Evolutionary conservation across 2,797 vertebrate genomes (phyloP), one percentile per base, ranked within the genome.

Genomic region (Acanthurus lineatus): DNA sequence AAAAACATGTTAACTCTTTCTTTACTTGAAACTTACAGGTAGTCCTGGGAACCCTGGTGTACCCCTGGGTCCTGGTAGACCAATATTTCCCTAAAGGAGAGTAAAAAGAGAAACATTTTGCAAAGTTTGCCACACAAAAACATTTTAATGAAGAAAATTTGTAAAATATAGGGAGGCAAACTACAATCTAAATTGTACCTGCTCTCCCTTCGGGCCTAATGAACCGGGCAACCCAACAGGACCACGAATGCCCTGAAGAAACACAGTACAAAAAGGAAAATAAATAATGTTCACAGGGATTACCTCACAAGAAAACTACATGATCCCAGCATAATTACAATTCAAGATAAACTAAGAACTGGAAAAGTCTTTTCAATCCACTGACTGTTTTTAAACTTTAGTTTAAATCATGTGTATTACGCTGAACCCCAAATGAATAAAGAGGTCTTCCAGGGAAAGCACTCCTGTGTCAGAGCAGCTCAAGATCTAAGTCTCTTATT

Each of bases 21-120:
- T 35, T 35, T 35, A 19, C 38, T 25, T 32, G 4, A 53, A 40
- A 93, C 96, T 94, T 93, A 97, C 97, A 61, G 86, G 95, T 11
- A 89, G 66, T 53, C 97, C 97, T 0, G 95, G 95, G 65, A 91
- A 83, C 16, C 97, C 97, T 1, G 89, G 63, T 5, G 61, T 54
- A 6, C 97, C 97, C 70, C 78, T 83, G 0, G 68, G 73, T 8
- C 97, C 97, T 0, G 90, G 58, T 3, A 44, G 83, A 20, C 97
- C 97, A 45, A 87, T 85, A 73, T 92, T 90, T 25, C 97, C 97
- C 97, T 98, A 57, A 9, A 60, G 83, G 25, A 85, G 65, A 35
- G 1, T 14, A 15, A 15, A 60, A 6, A 54, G n/a, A 11, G 20
- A 60, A 3, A 40, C 0, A 32, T 40, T 5, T 70, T 7, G 68